These are phyloP conservation scores for Motacilla tschutschensis DNA, from an alignment of 2,113 vertebrate species.

Conservation along the genomic window DNA sequence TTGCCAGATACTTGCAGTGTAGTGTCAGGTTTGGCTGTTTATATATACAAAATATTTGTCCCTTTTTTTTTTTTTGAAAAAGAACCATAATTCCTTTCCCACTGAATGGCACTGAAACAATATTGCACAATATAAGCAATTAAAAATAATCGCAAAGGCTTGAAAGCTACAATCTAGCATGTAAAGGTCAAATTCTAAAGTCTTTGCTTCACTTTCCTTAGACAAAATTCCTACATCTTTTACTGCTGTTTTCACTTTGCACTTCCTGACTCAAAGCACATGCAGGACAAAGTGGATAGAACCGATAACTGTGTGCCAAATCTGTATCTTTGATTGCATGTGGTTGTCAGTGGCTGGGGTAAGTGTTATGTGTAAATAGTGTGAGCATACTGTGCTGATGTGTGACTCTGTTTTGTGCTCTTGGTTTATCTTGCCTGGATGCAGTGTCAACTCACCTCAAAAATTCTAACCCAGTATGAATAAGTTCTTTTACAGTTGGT, in stretches of 20 bases:
- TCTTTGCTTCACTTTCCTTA: background rate
- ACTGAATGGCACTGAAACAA: background rate
- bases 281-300: background rate
- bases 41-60: background rate
- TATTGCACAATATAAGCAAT: background rate
- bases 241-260: background rate
- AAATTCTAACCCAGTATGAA: background rate
- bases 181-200: background rate
- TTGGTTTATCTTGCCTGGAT: background rate
- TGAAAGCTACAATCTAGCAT: background rate
- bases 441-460: background rate
- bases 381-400: background rate
- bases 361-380: background rate
- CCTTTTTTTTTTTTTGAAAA: background rate
- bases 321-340: background rate
- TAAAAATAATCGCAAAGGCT: background rate
- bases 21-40: background rate
- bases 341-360: background rate
- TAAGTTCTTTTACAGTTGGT: background rate
- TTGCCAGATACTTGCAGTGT: background rate
- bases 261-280: background rate
- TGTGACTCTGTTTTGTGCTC: background rate
- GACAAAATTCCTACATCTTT: background rate
- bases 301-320: background rate
- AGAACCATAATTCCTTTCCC: background rate